phyloP scores from a whole-genome alignment of 2,888 invertebrate species.

The Orthosia cruda region DNA sequence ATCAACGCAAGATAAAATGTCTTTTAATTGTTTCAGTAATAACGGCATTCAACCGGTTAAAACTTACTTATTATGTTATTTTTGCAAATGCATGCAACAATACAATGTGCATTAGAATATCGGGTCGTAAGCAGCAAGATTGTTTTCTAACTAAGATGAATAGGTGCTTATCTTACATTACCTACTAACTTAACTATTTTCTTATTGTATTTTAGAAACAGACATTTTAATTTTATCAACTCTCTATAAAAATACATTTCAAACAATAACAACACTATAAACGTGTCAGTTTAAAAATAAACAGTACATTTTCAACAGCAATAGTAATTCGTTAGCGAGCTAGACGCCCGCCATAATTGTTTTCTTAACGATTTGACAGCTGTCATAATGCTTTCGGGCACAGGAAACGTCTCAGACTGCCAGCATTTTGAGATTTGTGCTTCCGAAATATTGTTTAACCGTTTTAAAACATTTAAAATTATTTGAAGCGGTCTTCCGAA shows the following conservation, averaged over 20 bases:
- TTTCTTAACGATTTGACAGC: slow-evolving; percentile 60
- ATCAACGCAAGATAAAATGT: too few relatives aligned
- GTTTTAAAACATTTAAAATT: slow-evolving; percentile 22
- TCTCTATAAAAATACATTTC: not conserved
- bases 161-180: not conserved
- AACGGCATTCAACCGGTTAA: too few relatives aligned
- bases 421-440: slow-evolving; percentile 48
- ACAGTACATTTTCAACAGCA: slow-evolving; percentile 37
- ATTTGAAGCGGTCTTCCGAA: slow-evolving; percentile 15
- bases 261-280: slow-evolving; percentile 5
- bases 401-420: slow-evolving; percentile 33
- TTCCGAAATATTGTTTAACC: slow-evolving; percentile 42
- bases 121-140: not conserved
- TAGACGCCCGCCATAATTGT: slow-evolving; percentile 42
- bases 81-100: too few relatives aligned
- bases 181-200: not conserved
- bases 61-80: too few relatives aligned
- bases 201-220: too few relatives aligned
- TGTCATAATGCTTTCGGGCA: slow-evolving; percentile 58
- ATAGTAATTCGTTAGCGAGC: slow-evolving; percentile 7
- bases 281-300: slow-evolving; percentile 24
- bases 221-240: not conserved
- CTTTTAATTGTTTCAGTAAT: too few relatives aligned
- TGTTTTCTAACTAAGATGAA: slow-evolving; percentile 15
- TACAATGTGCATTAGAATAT: not conserved